Percentiles rank a stretch among this genome's conserved stretches.
Conservation (phyloP, 2,113 vertebrate genomes). For the Ceratotherium simum region DNA sequence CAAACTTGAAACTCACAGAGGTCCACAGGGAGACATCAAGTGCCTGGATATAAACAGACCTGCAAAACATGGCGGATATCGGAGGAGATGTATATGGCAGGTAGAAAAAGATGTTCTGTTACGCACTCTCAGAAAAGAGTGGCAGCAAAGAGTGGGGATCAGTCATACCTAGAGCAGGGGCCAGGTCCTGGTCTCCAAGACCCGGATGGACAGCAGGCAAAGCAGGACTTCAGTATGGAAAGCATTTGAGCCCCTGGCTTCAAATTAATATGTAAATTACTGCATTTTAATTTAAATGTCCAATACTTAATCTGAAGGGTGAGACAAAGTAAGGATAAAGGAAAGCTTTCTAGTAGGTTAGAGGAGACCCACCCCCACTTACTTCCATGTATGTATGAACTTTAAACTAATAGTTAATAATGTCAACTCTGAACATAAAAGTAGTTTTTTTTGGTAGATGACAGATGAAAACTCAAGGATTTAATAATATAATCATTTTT, state of each 20-base stretch:
- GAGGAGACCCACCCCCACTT: accelerated
- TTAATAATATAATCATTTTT: neutral
- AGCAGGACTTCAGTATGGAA: neutral
- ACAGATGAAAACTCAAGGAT: neutral
- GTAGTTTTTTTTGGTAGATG: neutral
- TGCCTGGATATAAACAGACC: neutral
- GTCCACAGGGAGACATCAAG: neutral
- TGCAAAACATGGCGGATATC: neutral
- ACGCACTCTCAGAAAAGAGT: neutral
- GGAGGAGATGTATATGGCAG: neutral
- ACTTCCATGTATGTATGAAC: neutral
- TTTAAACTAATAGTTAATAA: neutral
- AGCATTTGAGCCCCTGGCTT: accelerated
- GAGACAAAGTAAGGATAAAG: neutral
- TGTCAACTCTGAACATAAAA: neutral
- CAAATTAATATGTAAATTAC: neutral
- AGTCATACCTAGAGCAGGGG: neutral
- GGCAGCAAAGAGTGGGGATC: no score
- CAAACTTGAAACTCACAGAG: constrained; percentile 21
- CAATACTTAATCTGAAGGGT: neutral
- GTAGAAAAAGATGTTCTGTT: neutral
- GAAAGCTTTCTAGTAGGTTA: neutral
- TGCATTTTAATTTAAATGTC: neutral
- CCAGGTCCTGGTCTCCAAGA: neutral
- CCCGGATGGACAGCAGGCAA: neutral